Percentiles rank a stretch among this genome's conserved stretches.
phyloP scores from a whole-genome alignment of 30 jellyfish, hydroid and myxozoan genomes.

The Phacellophora camtschatica region DNA sequence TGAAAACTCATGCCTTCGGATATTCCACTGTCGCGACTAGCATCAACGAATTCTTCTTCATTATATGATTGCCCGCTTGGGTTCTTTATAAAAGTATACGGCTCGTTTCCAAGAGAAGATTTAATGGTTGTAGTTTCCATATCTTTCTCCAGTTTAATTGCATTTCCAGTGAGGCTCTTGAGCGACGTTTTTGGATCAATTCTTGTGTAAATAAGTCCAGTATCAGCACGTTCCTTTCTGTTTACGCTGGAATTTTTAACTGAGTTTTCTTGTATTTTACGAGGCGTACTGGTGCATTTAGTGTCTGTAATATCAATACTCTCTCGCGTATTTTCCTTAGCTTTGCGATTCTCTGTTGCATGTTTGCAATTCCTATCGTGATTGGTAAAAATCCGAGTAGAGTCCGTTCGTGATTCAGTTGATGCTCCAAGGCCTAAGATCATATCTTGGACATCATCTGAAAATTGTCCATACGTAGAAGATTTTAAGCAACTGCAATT shows the following conservation, averaged over 20 bases:
- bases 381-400: not conserved
- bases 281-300: conserved; percentile 53
- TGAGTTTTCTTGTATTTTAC: conserved; percentile 41
- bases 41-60: conserved; percentile 49
- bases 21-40: conserved; percentile 92
- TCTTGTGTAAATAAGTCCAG: conserved; percentile 55
- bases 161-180: conserved; percentile 46
- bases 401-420: not conserved
- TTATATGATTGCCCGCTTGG: not conserved
- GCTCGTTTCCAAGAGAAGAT: not conserved
- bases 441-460: not conserved
- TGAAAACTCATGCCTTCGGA: conserved; percentile 71
- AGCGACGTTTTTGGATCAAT: conserved; percentile 22
- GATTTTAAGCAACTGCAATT: not conserved
- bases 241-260: not conserved
- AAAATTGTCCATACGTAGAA: conserved; percentile 7
- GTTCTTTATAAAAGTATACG: not conserved
- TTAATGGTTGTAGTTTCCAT: not conserved
- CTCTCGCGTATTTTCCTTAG: conserved; percentile 34
- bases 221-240: conserved; percentile 23
- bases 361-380: no score
- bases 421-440: not conserved
- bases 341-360: no score
- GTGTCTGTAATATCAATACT: conserved; percentile 44
- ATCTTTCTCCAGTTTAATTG: conserved; percentile 20